Evolutionary conservation across 2,797 vertebrate species (phyloP), one percentile per base, ranked within the genome.

Genomic region (Lagorchestes hirsutus): DNA sequence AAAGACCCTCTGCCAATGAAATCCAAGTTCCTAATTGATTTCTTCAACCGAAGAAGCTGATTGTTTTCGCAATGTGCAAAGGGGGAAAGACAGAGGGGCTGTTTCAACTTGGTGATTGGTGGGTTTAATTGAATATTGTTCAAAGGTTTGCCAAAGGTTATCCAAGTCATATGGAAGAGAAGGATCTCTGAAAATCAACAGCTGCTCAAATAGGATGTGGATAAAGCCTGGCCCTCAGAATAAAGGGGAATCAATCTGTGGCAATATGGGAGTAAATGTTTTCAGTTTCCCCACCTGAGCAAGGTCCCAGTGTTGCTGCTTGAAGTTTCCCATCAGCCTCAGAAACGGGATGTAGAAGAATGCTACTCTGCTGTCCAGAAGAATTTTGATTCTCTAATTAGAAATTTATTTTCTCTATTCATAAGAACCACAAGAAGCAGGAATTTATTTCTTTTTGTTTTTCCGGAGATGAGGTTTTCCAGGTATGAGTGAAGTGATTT

Each of bases 401-500:
- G 93, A 90, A 94, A 40, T 54, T 97, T 90, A 93, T 94, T 82
- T 97, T 96, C 92, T 97, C 14, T 92, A 96, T 93, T 94, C 58
- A 93, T 34, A 2, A 11, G 91, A 96, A 59, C 56, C 54, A 87
- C 1, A 9, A n/a, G 93, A 56, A 62, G 82, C 90, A 90, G 82
- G 90, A 59, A 82, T 52, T 55, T 74, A 95, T 93, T 91, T 96
- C 24, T 95, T 92, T 95, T 93, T 96, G 91, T 93, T 93, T 57
- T 58, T 95, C 0, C 5, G 90, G 54, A 91, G 95, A 92, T 62
- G 57, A 96, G 62, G 10, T 93, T 54, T 96, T 90, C 54, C 92
- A 94, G 96, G 52, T 91, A 40, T 94, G 96, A 54, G 58, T 40
- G 14, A 96, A 92, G 62, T 92, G 95, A 97, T 90, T 95, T 98